Evolutionary conservation across 2,113 vertebrate genomes (phyloP), one percentile per base, ranked within the genome.

Genomic region (Odontophorus gujanensis): DNA sequence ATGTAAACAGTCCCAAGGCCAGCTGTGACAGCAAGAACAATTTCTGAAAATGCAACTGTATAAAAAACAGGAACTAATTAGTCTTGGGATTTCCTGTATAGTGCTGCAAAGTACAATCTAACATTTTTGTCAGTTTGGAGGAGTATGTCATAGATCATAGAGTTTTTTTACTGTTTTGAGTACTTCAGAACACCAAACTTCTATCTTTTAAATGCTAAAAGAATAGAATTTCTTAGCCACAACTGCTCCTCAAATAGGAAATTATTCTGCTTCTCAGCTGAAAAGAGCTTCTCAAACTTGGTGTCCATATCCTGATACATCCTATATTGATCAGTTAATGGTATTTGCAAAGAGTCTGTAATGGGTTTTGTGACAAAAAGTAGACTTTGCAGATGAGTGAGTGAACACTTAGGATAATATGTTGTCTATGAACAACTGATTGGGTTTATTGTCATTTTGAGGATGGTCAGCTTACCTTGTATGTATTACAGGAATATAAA

Each of bases 41-140:
- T 92, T 93, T 95, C 51, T 93, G 89, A 91, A 93, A 95, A 92
- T 63, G 86, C 67, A 93, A 32, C 82, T 96, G 66, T 91, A 77
- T 81, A 82, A 85, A 91, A 94, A 91, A 80, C 72, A 87, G 36
- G 85, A 96, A 91, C 89, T 96, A 95, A 93, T 95, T 96, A 93
- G 91, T 80, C 68, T 92, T 85, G 87, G 59, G 94, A 89, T 65
- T 96, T 95, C 58, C 89, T 89, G 65, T 91, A 71, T 82, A 74
- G 63, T 67, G 63, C 69, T 91, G 84, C 72, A 80, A 94, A 96
- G 67, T 81, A 63, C 87, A 92, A 21, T 93, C 78, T 95, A 87
- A 82, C 55, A 62, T 89, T 95, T 94, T 87, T 95, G 81, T 95
- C 94, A 92, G 25, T 85, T 91, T 92, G 75, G 63, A 92, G 67